Conservation (phyloP, 1,140 invertebrate species). For the Drosophila saltans region DNA sequence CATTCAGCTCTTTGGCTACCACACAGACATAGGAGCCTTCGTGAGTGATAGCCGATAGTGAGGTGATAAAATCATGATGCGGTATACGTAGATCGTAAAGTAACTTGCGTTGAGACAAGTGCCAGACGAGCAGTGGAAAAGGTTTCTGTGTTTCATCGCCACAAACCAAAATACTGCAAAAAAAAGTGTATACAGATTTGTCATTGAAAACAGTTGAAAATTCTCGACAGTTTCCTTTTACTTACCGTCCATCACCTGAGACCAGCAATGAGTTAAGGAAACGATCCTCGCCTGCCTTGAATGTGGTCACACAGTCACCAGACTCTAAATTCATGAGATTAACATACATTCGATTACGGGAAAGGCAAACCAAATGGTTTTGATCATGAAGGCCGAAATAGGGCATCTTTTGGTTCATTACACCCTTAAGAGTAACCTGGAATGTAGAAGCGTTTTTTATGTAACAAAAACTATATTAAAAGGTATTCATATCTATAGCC, state of each 20-base stretch:
- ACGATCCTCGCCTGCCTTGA: conserved; percentile 93
- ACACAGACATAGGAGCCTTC: conserved; percentile 90
- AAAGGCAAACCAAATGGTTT: conserved; percentile 91
- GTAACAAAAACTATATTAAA: not conserved
- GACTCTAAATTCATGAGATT: conserved; percentile 92
- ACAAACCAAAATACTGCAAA: conserved; percentile 90
- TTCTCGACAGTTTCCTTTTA: not conserved
- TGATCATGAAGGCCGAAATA: conserved; percentile 92
- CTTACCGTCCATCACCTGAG: conserved; percentile 91
- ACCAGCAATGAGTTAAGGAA: conserved; percentile 94
- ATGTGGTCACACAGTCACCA: conserved; percentile 93
- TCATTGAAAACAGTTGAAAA: not conserved
- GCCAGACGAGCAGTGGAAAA: conserved; percentile 94
- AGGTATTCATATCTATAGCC: not conserved
- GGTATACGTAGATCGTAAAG: conserved; percentile 94
- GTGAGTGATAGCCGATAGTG: conserved; percentile 92
- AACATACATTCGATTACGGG: conserved; percentile 94
- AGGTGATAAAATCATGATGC: conserved; percentile 94
- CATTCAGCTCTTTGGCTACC: conserved; percentile 90
- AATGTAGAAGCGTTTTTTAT: no score
- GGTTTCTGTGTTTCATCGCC: conserved; percentile 96
- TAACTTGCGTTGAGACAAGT: conserved; percentile 91
- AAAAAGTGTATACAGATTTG: not conserved
- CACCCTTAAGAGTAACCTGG: conserved; percentile 88
- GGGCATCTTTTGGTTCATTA: conserved; percentile 97